Base-by-base conservation (phyloP, 1,140 invertebrate genomes). In the Bactericera cockerelli region DNA sequence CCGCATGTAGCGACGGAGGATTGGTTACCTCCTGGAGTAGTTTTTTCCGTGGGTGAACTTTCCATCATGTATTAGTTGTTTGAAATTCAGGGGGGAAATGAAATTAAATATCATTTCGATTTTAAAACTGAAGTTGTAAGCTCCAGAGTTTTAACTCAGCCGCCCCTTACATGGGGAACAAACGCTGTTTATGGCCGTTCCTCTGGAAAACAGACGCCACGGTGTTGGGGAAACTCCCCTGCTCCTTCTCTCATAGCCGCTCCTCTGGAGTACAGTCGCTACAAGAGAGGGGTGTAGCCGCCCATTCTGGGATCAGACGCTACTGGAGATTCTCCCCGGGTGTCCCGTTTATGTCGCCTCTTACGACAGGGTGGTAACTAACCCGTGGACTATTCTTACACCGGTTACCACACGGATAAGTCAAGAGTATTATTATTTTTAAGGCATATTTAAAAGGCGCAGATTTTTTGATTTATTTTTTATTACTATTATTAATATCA, bases 21-120 rank as follows among this genome's bases (percentile, higher is more conserved):
- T 49, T 49, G 42, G n/a, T 16, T 49, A 49, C 42, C 42, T n/a
- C 42, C 42, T 49, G 42, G 42, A 49, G 42, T 49, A 49, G 42
- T 49, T n/a, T n/a, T n/a, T 49, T 16, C 42, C 6, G 6, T 49
- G 4, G 42, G 42, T 10, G 42, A 49, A 49, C 4, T 49, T 49
- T 6, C 6, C 42, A 49, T 49, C 42, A 49, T 49, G 42, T n/a
- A 49, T 49, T 49, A 19, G 22, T 19, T 49, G 19, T 49, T 49
- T 49, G n/a, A 4, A n/a, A 19, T 19, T 49, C 19, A n/a, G 6
- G 42, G 42, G n/a, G 42, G 42, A 49, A 49, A 4, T 49, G 42
- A 16, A n/a, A n/a, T n/a, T 49, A 6, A 19, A n/a, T 19, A 22
- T 16, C 42, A 49, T 4, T 19, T 22, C 42, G 22, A 49, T 49